Evolutionary conservation across 1,140 invertebrate species (phyloP), one percentile per base, ranked within the genome.

Genomic region (Geopemphigus sp.): DNA sequence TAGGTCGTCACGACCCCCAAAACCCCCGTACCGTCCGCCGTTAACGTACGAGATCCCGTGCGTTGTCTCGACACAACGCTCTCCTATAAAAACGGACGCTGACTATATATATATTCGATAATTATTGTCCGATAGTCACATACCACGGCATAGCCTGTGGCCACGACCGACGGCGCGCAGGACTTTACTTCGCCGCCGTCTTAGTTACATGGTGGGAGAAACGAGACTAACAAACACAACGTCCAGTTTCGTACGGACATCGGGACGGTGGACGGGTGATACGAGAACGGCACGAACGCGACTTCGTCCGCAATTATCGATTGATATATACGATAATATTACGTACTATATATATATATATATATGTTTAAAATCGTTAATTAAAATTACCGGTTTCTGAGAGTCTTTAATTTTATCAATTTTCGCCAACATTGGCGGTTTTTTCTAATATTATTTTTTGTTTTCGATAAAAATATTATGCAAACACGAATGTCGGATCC

Each of bases 1-100:
- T 72, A 24, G 68, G 68, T 72, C 68, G 68, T 72, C 47, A 53
- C 68, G 68, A 68, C 39, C 39, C 68, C 68, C 68, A 29, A 72
- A 68, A 50, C 66, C 66, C 66, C 54, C 47, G 5, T 14, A 10
- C 32, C 68, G 10, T 24, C 61, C 66, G 8, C n/a, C 22, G 66
- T 39, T 39, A 39, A 39, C 8, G 8, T 39, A 39, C 8, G 3
- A 39, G 32, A 50, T 24, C 39, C 22, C 47, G 29, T 39, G 32
- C 66, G 47, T 17, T 2, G 47, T 53, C 39, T 68, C 64, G 14
- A 29, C 64, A 47, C 64, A 47, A 39, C 32, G 32, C 64, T 68
- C 64, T 5, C 32, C 3, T 39, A 39, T 4, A 61, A 61, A 61
- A 61, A 24, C 15, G 24, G 17, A 61, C 61, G 10, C 26, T 29